phyloP scores from a whole-genome alignment of 2,888 invertebrate species.

The Bimastos eiseni region DNA sequence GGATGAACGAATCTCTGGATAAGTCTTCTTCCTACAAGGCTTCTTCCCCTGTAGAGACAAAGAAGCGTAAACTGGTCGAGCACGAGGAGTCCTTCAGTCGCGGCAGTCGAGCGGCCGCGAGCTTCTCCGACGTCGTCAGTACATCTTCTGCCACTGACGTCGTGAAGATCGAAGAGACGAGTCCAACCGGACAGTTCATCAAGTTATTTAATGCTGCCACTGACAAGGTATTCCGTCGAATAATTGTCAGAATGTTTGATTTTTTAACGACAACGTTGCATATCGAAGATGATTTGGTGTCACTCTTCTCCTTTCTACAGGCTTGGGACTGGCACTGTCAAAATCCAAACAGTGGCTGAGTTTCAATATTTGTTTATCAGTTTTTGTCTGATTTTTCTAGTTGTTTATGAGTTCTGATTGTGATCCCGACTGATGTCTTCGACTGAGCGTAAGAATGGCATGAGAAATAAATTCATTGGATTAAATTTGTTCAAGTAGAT shows the following conservation, averaged over 20 bases:
- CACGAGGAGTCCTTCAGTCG: neutral
- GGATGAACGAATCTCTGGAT: neutral
- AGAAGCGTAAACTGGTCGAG: slow-evolving; percentile 41
- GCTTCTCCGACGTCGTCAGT: slow-evolving; percentile 52
- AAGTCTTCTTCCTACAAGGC: neutral
- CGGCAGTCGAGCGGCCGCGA: slow-evolving; percentile 35
- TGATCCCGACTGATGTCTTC: too few relatives aligned
- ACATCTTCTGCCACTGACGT: slow-evolving; percentile 70
- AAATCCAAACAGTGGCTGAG: too few relatives aligned
- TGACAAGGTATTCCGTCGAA: slow-evolving; percentile 70
- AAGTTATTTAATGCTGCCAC: slow-evolving; percentile 80
- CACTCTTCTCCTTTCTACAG: neutral
- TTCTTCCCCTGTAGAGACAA: neutral
- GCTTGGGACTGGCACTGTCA: too few relatives aligned
- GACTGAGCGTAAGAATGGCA: too few relatives aligned
- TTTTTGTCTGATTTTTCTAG: neutral
- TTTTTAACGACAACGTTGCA: too few relatives aligned
- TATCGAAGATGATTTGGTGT: too few relatives aligned
- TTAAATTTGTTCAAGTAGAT: too few relatives aligned
- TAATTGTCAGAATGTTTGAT: too few relatives aligned
- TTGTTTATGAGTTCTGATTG: neutral
- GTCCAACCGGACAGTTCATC: slow-evolving; percentile 84
- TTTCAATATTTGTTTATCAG: neutral
- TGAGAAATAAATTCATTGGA: too few relatives aligned
- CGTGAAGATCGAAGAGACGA: slow-evolving; percentile 81